Base-by-base conservation (phyloP, 2,797 vertebrate genomes). In the Phylloscopus collybita region DNA sequence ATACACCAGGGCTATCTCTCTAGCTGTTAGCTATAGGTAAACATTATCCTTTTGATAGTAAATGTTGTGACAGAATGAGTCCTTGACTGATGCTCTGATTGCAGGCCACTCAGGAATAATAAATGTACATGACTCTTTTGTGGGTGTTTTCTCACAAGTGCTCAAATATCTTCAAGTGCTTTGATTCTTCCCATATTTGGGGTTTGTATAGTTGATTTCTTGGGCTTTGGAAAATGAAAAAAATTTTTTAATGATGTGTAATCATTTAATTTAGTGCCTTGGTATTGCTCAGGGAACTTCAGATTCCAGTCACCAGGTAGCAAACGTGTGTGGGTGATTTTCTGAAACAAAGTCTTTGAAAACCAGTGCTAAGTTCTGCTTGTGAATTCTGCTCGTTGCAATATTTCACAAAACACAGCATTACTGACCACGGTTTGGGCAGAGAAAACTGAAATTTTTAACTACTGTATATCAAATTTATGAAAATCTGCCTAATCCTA, bases 31-130 rank as follows among this genome's bases (percentile, higher is more conserved):
- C 57, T 66, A 56, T 62, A 88, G 81, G 60, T 85, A 87, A 89
- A 56, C 11, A 51, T 83, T 96, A 69, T 36, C 66, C 93, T 78
- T 83, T 92, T 88, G 60, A 57, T 51, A 86, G 67, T 72, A 90
- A 93, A 85, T 49, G 9, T 83, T 90, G 40, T 87, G 93, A 91
- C 64, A 95, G 94, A 90, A 88, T 32, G 91, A 95, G 54, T 86
- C 65, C 59, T 56, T 88, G 76, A 88, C 57, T 83, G 76, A 82
- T 91, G 56, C 71, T 91, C 67, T 94, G 74, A 91, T 80, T 89
- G 65, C 65, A 89, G 91, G 27, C 47, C 80, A 61, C 62, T 80
- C 53, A 89, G 69, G 78, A 91, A 75, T 64, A 91, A 92, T 40
- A 92, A 91, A 79, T 57, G 70, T 25, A 47, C 44, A 59, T 2